Base-by-base conservation (phyloP, 2,113 vertebrate species). In the Protomyctophum bolini region DNA sequence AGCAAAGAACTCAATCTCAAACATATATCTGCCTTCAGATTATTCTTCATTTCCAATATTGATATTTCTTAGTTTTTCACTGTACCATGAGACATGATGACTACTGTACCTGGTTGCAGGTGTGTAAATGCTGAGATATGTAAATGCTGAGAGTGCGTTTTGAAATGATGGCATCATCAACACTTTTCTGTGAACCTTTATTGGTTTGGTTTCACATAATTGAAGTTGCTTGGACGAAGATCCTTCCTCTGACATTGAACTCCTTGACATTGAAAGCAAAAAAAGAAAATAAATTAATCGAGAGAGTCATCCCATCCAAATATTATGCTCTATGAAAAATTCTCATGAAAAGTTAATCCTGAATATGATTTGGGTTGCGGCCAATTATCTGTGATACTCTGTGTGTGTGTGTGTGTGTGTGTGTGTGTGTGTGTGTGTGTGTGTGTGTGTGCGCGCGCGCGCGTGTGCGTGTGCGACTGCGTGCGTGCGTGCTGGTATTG, bases 401-500 rank as follows among this genome's bases (percentile, higher is more conserved):
- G 45, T 66, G 0, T 73, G 12, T 65, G 28, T 72, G 15, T 66
- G 9, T 70, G 11, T 76, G 51, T 57, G 45, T 66, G 0, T 73
- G 12, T 65, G 28, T 72, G 15, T 66, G 9, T 70, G 11, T 76
- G 51, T 57, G 45, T 66, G 0, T 73, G 12, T 65, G 28, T 72
- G 15, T 66, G 9, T 70, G 11, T 76, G 51, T 57, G 45, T 66
- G 0, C 71, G 12, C n/a, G n/a, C n/a, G n/a, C n/a, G n/a, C n/a
- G n/a, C n/a, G 9, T 70, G 11, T 76, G 51, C 54, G 45, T 66
- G 0, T 73, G 12, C n/a, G n/a, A n/a, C n/a, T 65, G 28, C 70
- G 15, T 66, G 9, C 68, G 11, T 76, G 51, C 54, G 45, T 66
- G 0, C 71, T 65, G 68, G 63, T 88, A 12, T 85, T 55, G 46